Percentiles rank a stretch among this genome's conserved stretches.
Evolutionary conservation across 1,140 invertebrate species (phyloP).

Genomic region (Habropoda laboriosa): DNA sequence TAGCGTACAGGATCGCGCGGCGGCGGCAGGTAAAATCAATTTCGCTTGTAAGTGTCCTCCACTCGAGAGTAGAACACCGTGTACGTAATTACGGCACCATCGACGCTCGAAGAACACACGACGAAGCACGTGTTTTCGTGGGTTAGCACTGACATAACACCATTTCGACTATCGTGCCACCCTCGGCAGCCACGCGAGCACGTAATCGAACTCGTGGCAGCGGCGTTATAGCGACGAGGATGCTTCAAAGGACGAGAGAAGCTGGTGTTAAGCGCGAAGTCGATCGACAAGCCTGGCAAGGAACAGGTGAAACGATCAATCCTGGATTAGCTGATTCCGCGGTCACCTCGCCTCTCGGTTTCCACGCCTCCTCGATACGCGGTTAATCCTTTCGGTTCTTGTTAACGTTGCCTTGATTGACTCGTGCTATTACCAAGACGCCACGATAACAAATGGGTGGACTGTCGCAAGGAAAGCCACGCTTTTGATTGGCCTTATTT

Average conservation of each 20-base stretch:
- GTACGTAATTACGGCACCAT: conserved; percentile 3
- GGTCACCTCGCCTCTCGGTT: conserved; percentile 22
- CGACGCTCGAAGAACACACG: neutral
- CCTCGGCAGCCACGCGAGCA: neutral
- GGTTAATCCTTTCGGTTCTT: conserved; percentile 33
- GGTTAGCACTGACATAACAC: neutral
- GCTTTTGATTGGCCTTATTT: neutral
- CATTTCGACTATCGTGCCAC: neutral
- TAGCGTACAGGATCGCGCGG: no score
- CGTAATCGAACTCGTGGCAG: neutral
- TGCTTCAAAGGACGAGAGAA: neutral
- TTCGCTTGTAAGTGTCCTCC: neutral
- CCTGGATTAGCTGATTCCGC: conserved; percentile 36
- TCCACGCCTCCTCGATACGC: neutral
- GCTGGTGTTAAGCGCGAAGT: neutral
- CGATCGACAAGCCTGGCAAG: conserved; percentile 10
- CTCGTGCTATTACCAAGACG: conserved; percentile 28
- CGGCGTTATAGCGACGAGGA: neutral
- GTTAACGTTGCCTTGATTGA: conserved; percentile 50
- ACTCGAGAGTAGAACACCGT: neutral
- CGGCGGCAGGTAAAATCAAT: conserved; percentile 14
- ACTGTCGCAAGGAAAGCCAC: neutral
- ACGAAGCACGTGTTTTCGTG: neutral
- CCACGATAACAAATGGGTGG: conserved; percentile 31
- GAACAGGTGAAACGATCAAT: conserved; percentile 41